phyloP scores from a whole-genome alignment of 2,888 invertebrate genomes.

The Tetragnatha montana region DNA sequence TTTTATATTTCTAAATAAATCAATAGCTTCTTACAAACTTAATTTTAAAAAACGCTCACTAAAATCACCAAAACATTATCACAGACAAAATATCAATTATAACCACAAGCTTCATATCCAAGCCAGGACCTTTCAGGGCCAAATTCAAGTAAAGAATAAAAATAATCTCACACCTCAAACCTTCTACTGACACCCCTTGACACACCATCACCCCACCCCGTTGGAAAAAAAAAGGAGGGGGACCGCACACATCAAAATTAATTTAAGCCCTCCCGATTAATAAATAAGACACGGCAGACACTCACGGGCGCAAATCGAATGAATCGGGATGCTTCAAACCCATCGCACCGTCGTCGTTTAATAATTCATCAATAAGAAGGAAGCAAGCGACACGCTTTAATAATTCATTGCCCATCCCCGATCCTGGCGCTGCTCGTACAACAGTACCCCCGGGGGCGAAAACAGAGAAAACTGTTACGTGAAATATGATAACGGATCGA shows the following conservation, averaged over 20 bases:
- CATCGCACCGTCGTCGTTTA: constrained; percentile 27
- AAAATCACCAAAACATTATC: too few species aligned
- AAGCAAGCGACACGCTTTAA: constrained; percentile 44
- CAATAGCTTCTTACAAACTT: too few species aligned
- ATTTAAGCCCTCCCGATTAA: background rate
- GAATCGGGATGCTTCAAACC: constrained; percentile 11
- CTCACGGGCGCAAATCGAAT: background rate
- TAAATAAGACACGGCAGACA: constrained; percentile 10
- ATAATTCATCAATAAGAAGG: constrained; percentile 61
- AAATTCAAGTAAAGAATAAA: too few species aligned
- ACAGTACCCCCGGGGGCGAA: constrained; percentile 20
- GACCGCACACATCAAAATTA: background rate
- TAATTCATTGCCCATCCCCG: constrained; percentile 56
- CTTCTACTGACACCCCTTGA: background rate
- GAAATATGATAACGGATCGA: constrained; percentile 63
- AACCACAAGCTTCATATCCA: too few species aligned
- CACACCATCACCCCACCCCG: background rate
- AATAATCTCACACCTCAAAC: background rate
- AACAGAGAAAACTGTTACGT: constrained; percentile 32
- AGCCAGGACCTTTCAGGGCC: too few species aligned
- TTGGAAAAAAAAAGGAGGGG: background rate
- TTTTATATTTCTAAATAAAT: too few species aligned
- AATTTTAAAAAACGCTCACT: too few species aligned
- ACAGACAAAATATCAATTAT: too few species aligned
- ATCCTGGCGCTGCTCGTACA: constrained; percentile 9